phyloP scores from a whole-genome alignment of 1,140 invertebrate species.

The Brachionus sp. region DNA sequence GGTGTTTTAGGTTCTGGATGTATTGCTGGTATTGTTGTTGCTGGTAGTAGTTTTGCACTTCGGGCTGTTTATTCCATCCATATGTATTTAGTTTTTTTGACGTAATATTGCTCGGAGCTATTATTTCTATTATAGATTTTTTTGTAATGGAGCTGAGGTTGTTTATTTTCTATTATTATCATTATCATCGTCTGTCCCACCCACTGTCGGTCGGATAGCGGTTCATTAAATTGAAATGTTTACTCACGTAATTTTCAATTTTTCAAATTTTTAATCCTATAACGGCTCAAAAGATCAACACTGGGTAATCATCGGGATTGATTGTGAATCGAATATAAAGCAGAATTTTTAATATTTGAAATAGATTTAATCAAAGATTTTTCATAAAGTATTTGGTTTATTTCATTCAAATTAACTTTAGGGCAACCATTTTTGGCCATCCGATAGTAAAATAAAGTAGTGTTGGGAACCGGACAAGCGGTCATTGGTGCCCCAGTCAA shows the following conservation, averaged over 20 bases:
- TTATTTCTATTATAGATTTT: constrained; percentile 3
- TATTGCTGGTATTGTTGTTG: background rate
- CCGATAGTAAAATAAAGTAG: no score
- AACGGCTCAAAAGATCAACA: no score
- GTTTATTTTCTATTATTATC: background rate
- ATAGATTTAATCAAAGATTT: no score
- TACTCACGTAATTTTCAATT: background rate
- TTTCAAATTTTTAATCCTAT: no score
- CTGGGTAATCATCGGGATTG: no score
- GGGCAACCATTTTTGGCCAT: no score
- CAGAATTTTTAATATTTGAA: no score
- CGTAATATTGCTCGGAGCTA: background rate
- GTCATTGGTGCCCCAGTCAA: no score
- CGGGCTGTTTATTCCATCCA: background rate
- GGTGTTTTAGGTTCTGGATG: background rate
- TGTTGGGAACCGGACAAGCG: no score
- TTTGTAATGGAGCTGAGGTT: background rate
- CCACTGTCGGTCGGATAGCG: background rate
- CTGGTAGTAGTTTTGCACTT: background rate
- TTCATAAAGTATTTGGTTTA: no score
- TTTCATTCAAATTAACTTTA: no score
- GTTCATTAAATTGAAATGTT: background rate
- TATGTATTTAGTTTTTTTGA: background rate
- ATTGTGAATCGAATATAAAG: no score
- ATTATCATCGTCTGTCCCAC: background rate